phyloP scores from a whole-genome alignment of 2,797 vertebrate species.

The Acropternis orthonyx region DNA sequence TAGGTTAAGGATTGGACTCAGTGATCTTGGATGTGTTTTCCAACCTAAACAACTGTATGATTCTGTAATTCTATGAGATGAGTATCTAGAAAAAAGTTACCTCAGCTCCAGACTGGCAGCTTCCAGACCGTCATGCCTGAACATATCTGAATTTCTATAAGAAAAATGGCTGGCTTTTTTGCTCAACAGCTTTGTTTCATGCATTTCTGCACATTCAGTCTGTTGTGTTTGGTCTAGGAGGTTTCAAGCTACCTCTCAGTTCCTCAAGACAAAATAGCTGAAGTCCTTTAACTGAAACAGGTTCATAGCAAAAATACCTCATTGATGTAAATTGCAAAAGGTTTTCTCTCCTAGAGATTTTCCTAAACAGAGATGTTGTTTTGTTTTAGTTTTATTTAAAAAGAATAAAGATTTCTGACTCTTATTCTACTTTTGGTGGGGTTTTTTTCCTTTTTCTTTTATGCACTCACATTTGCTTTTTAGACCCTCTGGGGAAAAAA shows the following conservation, averaged over 20 bases:
- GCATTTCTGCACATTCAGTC: neutral
- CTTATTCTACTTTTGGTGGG: neutral
- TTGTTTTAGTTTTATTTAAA: neutral
- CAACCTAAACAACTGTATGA: neutral
- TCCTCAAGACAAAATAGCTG: neutral
- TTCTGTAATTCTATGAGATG: neutral
- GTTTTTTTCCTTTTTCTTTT: neutral
- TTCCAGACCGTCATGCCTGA: neutral
- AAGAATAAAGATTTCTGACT: neutral
- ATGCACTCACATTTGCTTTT: neutral
- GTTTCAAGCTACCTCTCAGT: neutral
- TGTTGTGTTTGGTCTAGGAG: neutral
- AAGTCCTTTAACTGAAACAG: neutral
- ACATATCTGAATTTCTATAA: neutral
- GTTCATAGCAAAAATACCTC: neutral
- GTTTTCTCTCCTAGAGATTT: neutral
- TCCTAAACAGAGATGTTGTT: neutral
- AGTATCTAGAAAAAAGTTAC: neutral
- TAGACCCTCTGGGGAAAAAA: neutral
- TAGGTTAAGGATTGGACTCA: neutral
- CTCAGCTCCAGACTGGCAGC: neutral
- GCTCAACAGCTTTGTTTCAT: neutral
- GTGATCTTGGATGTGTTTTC: rapidly evolving
- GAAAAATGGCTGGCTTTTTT: neutral
- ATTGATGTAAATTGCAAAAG: neutral